Base-by-base conservation (phyloP, 2,113 vertebrate genomes). In the Sapajus apella region DNA sequence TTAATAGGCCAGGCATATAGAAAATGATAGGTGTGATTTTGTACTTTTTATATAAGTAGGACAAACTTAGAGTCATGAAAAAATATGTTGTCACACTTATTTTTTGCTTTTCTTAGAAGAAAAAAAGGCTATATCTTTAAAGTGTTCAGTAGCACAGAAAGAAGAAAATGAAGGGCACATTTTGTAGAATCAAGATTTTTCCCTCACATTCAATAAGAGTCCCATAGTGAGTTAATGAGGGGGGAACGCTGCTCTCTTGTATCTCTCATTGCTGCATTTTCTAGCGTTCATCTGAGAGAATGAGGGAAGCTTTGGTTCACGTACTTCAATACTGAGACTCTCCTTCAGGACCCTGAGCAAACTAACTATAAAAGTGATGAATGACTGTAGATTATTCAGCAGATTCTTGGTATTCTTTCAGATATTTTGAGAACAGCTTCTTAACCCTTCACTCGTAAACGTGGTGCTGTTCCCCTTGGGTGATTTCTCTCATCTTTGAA, bases 41-140 rank as follows among this genome's bases (percentile, higher is more conserved):
- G 91, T 88, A 77, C 85, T 86, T 95, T 94, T 95, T 97, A 87
- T 55, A 10, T 64, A 94, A 96, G 88, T 52, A 91, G 81, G 87
- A 43, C 77, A 96, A 92, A 95, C 55, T 95, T 68, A 66, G 70
- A 45, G 92, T 98, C 84, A 77, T 97, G 92, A 83, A 94, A 96
- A 64, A 93, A 97, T 50, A 79, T 32, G 56, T 95, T 95, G 85
- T 82, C 93, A 96, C 87, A 88, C 85, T 91, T 90, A 70, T 70
- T 97, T 96, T 40, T 85, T 83, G 66, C 66, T 91, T 95, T 86
- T 93, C 58, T 94, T 85, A 55, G 85, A 87, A 89, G 90, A 70
- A 81, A 91, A 70, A 95, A 90, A 52, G 7, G 7, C 13, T 55
- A 17, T 80, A 27, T 90, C 50, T 73, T 92, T 66, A 30, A n/a